Evolutionary conservation across 2,113 vertebrate species (phyloP), one percentile per base, ranked within the genome.

Genomic region (Corythornis cristatus): DNA sequence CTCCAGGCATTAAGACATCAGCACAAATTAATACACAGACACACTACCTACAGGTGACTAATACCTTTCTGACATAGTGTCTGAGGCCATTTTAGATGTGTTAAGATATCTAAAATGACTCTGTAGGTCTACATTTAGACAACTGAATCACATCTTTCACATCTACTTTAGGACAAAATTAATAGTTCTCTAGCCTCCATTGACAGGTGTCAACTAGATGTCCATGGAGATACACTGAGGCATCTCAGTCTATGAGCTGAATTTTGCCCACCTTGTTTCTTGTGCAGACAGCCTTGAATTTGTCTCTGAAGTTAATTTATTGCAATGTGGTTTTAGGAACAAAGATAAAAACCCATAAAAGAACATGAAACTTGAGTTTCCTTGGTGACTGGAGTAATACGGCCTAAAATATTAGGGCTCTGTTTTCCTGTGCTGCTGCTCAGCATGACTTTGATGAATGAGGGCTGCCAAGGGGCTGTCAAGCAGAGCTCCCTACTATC

Each of bases 381-480:
- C 54, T 84, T 87, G 46, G 90, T 94, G 86, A 46, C 19, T 62
- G 45, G 9, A 60, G 15, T 23, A 85, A 68, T 22, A 68, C 11
- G 42, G 22, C 37, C 56, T 73, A 80, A 94, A 87, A 58, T 29
- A 50, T 22, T 68, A 81, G 35, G 53, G 18, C 4, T 95, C 58
- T 83, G 48, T 72, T 92, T 92, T 68, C 37, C 46, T 73, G 31
- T 53, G 42, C 45, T 83, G 67, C 83, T 79, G n/a, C 90, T 96
- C 81, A 87, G 81, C 81, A 13, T 73, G 81, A 66, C 50, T 92
- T 75, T 78, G 74, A 50, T 93, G 42, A 86, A 84, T 90, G n/a
- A 68, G 61, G 10, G 12, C 31, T 92, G 83, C 58, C 86, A 92
- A 75, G 56, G 87, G 67, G 12, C 42, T 86, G 58, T 86, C 74